Evolutionary conservation across 2,797 vertebrate genomes (phyloP).

Genomic region (Phylloscopus collybita): DNA sequence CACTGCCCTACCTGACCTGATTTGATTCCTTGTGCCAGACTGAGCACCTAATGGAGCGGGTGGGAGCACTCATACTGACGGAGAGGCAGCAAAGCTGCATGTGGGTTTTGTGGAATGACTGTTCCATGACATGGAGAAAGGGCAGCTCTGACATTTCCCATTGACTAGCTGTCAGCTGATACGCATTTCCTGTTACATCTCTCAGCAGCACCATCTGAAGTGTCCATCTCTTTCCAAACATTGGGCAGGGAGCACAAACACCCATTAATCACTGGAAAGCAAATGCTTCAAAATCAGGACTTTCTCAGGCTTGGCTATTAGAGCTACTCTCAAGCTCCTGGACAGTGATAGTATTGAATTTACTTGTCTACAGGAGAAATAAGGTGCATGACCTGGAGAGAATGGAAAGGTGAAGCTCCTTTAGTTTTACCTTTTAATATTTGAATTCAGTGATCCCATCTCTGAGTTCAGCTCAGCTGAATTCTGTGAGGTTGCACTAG

Average conservation of each 20-base stretch:
- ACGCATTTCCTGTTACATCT: accelerated
- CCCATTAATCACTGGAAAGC: background rate
- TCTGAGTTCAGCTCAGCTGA: background rate
- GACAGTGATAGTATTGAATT: background rate
- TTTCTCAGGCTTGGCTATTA: background rate
- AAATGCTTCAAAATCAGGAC: background rate
- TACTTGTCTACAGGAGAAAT: background rate
- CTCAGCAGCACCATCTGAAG: background rate
- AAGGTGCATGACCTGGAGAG: background rate
- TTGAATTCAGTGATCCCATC: background rate
- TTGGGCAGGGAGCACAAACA: background rate
- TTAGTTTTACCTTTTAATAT: background rate
- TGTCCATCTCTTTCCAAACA: background rate
- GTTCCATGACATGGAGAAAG: background rate
- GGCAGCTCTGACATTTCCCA: background rate
- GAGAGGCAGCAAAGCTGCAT: accelerated
- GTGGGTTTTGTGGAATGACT: background rate
- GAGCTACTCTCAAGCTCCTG: background rate
- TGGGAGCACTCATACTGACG: background rate
- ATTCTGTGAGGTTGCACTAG: background rate
- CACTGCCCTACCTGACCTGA: background rate
- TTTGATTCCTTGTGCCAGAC: background rate
- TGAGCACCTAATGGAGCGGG: accelerated
- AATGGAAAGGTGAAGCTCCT: background rate
- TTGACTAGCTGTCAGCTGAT: background rate